Conservation (phyloP, 2,113 vertebrate genomes). For the Neoarius graeffei region DNA sequence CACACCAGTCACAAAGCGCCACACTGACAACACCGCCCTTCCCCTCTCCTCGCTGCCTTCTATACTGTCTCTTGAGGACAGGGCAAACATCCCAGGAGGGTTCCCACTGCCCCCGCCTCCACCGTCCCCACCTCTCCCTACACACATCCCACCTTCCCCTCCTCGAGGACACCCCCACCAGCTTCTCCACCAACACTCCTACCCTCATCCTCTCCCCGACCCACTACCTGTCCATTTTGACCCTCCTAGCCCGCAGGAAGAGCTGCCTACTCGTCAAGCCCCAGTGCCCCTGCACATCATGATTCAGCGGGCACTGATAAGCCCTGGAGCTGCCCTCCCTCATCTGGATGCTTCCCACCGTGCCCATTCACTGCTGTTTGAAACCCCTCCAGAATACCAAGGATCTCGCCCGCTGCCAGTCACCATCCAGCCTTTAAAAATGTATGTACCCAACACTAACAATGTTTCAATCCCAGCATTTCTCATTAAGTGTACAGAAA, state of each 20-base stretch:
- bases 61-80: slow-evolving; percentile 69
- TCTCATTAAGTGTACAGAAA: neutral
- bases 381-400: slow-evolving; percentile 80
- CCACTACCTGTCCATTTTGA: slow-evolving; percentile 73
- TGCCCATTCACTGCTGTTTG: slow-evolving; percentile 89
- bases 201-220: slow-evolving; percentile 69
- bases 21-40: slow-evolving; percentile 60
- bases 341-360: slow-evolving; percentile 85
- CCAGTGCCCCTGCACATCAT: slow-evolving; percentile 89
- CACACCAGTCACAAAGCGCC: slow-evolving; percentile 76
- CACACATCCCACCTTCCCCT: slow-evolving; percentile 78
- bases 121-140: slow-evolving; percentile 69
- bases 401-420: slow-evolving; percentile 83
- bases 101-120: slow-evolving; percentile 77
- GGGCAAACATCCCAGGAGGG: slow-evolving; percentile 63
- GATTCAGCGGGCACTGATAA: slow-evolving; percentile 92
- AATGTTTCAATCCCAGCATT: neutral
- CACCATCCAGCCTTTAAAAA: slow-evolving; percentile 95
- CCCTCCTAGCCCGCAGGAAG: slow-evolving; percentile 64
- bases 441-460: slow-evolving; percentile 76
- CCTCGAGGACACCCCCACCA: slow-evolving; percentile 77
- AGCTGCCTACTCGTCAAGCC: slow-evolving; percentile 73
- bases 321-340: slow-evolving; percentile 81
- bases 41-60: slow-evolving; percentile 60
- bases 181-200: slow-evolving; percentile 60